A percentile compares a stretch with the other conserved stretches of the same genome.
These are phyloP conservation scores for Cololabis saira DNA, from an alignment of 2,113 vertebrate species.

Conservation along the genomic window DNA sequence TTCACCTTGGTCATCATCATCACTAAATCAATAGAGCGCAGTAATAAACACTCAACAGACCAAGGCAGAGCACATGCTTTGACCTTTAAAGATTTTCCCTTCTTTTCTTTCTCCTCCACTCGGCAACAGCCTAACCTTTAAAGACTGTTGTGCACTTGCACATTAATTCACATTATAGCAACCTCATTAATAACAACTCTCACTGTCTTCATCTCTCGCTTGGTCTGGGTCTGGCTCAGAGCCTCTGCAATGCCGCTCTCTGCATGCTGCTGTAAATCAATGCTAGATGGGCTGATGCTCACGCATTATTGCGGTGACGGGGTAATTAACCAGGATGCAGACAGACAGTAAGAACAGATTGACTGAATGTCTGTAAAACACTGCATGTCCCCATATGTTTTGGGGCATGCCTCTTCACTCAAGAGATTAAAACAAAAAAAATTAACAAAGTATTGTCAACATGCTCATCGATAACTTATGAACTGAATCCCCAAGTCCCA, in stretches of 20 bases:
- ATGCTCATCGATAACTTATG: no score
- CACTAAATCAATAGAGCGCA: slow-evolving; percentile 80
- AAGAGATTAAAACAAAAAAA: not conserved
- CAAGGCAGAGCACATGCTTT: slow-evolving; percentile 69
- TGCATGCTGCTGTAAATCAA: slow-evolving; percentile 78
- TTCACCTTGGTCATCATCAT: slow-evolving; percentile 79
- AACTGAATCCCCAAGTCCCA: no score
- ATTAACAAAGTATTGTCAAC: no score
- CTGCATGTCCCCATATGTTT: slow-evolving; percentile 20
- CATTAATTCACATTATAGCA: slow-evolving; percentile 85
- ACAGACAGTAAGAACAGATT: slow-evolving; percentile 68
- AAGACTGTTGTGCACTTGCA: slow-evolving; percentile 83
- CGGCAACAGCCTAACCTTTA: slow-evolving; percentile 84
- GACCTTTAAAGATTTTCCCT: slow-evolving; percentile 84
- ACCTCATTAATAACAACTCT: slow-evolving; percentile 84
- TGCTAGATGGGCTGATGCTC: slow-evolving; percentile 73
- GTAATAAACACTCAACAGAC: slow-evolving; percentile 83
- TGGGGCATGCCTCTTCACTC: slow-evolving; percentile 1
- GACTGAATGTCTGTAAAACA: slow-evolving; percentile 54
- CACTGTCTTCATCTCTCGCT: slow-evolving; percentile 68
- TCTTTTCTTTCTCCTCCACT: slow-evolving; percentile 64
- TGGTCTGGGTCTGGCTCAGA: slow-evolving; percentile 62
- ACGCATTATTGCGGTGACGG: slow-evolving; percentile 69
- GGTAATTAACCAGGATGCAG: slow-evolving; percentile 82
- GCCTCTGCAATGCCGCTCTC: slow-evolving; percentile 58